These are phyloP conservation scores for Diglossa cyanea DNA, from an alignment of 2,797 vertebrate genomes.

Conservation along the genomic window DNA sequence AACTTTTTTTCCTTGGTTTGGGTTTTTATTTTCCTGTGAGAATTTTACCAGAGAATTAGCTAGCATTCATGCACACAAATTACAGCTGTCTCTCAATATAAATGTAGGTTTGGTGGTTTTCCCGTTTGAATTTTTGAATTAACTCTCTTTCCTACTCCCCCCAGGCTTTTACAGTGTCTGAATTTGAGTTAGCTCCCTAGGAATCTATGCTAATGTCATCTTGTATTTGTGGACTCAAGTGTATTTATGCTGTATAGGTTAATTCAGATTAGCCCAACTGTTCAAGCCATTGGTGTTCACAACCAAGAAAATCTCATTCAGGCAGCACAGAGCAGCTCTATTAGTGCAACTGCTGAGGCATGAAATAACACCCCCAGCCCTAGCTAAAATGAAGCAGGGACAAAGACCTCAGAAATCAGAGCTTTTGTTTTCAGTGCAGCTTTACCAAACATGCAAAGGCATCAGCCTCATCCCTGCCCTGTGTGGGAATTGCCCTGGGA, in stretches of 20 bases:
- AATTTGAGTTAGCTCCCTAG: slow-evolving; percentile 14
- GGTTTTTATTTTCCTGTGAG: neutral
- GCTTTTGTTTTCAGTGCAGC: neutral
- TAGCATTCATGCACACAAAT: neutral
- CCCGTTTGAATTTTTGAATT: neutral
- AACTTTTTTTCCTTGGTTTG: neutral
- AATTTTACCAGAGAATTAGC: neutral
- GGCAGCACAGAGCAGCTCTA: slow-evolving; percentile 12
- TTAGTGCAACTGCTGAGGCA: slow-evolving; percentile 27
- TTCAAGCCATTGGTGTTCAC: slow-evolving; percentile 28
- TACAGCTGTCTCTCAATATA: neutral
- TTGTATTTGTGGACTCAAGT: slow-evolving; percentile 13
- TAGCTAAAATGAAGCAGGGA: neutral
- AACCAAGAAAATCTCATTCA: slow-evolving; percentile 47
- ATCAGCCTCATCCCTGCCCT: neutral
- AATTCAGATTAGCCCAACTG: slow-evolving; percentile 52
- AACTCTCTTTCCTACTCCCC: neutral
- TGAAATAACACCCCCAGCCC: slow-evolving; percentile 19
- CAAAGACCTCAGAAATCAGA: neutral
- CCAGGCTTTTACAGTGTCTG: neutral
- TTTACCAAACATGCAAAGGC: neutral
- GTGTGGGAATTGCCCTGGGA: neutral
- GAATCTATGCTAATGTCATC: slow-evolving; percentile 49
- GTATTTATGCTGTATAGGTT: slow-evolving; percentile 42
- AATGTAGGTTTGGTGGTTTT: neutral